Evolutionary conservation across 2,888 invertebrate genomes (phyloP), one percentile per base, ranked within the genome.

Genomic region (Lobophora halterata): DNA sequence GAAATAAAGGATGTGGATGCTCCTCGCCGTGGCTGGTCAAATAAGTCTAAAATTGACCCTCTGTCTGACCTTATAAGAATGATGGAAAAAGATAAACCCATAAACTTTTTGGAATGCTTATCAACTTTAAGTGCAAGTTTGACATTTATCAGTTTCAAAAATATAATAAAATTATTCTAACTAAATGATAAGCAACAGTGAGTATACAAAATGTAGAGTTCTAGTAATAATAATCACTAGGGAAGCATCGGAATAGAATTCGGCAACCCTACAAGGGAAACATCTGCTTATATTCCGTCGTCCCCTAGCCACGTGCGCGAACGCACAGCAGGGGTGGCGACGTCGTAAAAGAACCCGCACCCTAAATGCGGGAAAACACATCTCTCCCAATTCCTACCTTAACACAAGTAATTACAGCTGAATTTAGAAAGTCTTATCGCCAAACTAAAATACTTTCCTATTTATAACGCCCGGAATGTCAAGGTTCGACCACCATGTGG

Each of bases 381-480:
- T 49, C 34, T 24, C 49, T 33, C 43, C 26, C 55, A 58, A 52
- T 53, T 45, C 52, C 52, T 51, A 69, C 76, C 65, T 67, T 77
- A 79, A 38, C 13, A 6, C 52, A 17, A 42, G 37, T 26, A 12
- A 36, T 50, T 65, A 73, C 66, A 70, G 63, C 49, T 55, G 58
- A 65, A 52, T 66, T 71, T 72, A 38, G 49, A 61, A 60, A 57
- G 53, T 54, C 48, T 25, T 35, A 48, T 48, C 25, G 49, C 35
- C 55, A 55, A 61, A 70, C 74, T 62, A 58, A 82, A 86, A 82
- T 81, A 80, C 78, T 78, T 71, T 72, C 79, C 81, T 86, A 85
- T 87, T 87, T 85, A 82, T 83, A 83, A 76, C 80, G 67, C 65
- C 64, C 56, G 79, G 86, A 85, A 87, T 85, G 83, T 85, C 86